Evolutionary conservation across 1,140 invertebrate genomes (phyloP).

Genomic region (Gryon sp.): DNA sequence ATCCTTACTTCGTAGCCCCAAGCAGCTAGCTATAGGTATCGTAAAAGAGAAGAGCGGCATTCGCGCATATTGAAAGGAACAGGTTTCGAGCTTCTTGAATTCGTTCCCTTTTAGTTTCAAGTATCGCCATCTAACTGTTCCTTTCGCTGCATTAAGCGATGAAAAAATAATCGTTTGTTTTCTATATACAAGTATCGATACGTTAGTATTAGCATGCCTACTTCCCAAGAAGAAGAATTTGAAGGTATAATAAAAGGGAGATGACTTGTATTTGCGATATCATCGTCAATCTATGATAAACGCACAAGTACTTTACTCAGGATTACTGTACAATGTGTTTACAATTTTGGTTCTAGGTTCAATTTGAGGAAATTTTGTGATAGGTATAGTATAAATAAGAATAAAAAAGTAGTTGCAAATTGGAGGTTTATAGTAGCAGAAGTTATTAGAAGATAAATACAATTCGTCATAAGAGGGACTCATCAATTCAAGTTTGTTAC

Average conservation of each 20-base stretch:
- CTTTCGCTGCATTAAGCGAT: slow-evolving; percentile 74
- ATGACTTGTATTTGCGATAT: not conserved
- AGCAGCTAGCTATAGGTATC: slow-evolving; percentile 77
- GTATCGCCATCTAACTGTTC: slow-evolving; percentile 55
- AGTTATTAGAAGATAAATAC: slow-evolving; percentile 5
- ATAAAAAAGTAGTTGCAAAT: not conserved
- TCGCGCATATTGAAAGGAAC: slow-evolving; percentile 70
- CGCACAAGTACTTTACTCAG: not conserved
- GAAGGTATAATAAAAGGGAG: slow-evolving; percentile 20
- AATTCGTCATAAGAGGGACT: not conserved
- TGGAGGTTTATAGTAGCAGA: not conserved
- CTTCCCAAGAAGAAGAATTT: slow-evolving; percentile 68
- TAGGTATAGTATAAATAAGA: slow-evolving; percentile 4
- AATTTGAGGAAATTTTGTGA: no score
- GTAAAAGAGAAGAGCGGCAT: slow-evolving; percentile 70
- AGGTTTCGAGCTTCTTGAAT: slow-evolving; percentile 24
- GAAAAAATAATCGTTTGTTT: slow-evolving; percentile 67
- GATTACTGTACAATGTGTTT: slow-evolving; percentile 37
- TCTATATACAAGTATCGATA: slow-evolving; percentile 76
- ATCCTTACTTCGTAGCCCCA: slow-evolving; percentile 76
- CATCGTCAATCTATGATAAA: not conserved
- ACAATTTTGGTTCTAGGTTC: no score
- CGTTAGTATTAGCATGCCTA: slow-evolving; percentile 78
- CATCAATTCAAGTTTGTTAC: not conserved
- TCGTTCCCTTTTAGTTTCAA: slow-evolving; percentile 17